Evolutionary conservation across 2,797 vertebrate genomes (phyloP), one percentile per base, ranked within the genome.

Genomic region (Manis javanica): DNA sequence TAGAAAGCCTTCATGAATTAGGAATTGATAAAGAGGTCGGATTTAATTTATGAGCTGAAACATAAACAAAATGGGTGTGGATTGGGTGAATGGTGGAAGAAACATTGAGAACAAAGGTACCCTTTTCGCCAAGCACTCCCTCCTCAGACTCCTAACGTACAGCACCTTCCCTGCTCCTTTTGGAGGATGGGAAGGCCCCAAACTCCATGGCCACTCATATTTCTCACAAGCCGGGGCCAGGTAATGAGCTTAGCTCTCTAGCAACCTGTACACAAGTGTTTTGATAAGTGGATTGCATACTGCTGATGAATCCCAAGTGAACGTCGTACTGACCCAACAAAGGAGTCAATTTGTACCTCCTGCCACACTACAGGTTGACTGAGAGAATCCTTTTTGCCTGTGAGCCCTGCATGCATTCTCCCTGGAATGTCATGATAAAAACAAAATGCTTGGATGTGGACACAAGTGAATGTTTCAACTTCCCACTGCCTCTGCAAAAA

Each of bases 171-270:
- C 29, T 3, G 15, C 15, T 53, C 29, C 51, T 77, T 71, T 24
- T 21, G 26, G 8, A 88, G 64, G 79, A n/a, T 11, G 7, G 5
- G 19, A 49, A 92, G 53, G 53, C n/a, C 42, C 13, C 39, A 61
- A n/a, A 34, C 13, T 53, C 42, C 34, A 42, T 37, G 29, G 34
- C 61, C 34, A 71, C 82, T 71, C 42, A 2, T 18, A 42, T 34
- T 46, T 46, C 46, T 46, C 46, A 46, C 46, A 69, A 98, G 94
- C 93, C 85, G 81, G 95, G 97, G 91, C 94, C 94, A 39, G 68
- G 95, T 96, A 97, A 98, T 95, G 90, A 97, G 95, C 97, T 98
- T 97, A 98, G 98, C 96, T 98, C 94, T 98, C 96, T 98, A 98
- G 98, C 98, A 98, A 98, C 98, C 2, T 49, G 97, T 78, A 94